Base-by-base conservation (phyloP, 2,888 invertebrate species). In the Crioceris asparagi region DNA sequence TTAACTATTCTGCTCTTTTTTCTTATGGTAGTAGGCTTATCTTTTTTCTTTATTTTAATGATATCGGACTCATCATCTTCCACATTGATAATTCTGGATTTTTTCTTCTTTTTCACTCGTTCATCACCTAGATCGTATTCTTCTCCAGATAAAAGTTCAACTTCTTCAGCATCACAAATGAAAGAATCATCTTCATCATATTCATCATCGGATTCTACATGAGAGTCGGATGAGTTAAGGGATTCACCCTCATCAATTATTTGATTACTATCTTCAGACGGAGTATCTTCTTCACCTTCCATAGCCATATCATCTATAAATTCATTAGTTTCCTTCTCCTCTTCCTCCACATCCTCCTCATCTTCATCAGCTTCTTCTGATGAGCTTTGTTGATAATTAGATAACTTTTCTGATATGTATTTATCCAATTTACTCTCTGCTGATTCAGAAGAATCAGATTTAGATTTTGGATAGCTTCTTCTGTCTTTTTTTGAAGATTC, bases 251-350 rank as follows among this genome's bases (percentile, higher is more conserved):
- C 52, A 44, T 60, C 62, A 3, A 54, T 43, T 17, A 65, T 62
- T 25, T 59, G 56, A 43, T 62, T 64, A 36, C 61, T 62, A 17
- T 50, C 60, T 47, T 61, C 60, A 21, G 59, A 58, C 8, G 61
- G 59, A 3, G 60, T 60, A 34, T 61, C 61, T 48, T 63, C 62
- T 46, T 62, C 59, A 11, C 57, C 61, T 54, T 64, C 64, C 38
- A 55, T 56, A 10, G 62, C 63, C 50, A 55, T 53, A 35, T 54
- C 54, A 41, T 53, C 55, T 6, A 61, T 32, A 36, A 51, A 53
- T 8, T 37, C 45, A 29, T 47, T 43, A 30, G 40, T 38, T 38
- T 43, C 45, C 4, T 35, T 15, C 5, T 41, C 38, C 8, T 41
- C 31, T 18, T 43, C 40, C 32, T 47, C 41, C 8, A 35, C 37